Evolutionary conservation across 1,140 invertebrate species (phyloP), one percentile per base, ranked within the genome.

Genomic region (Microplitis mediator): DNA sequence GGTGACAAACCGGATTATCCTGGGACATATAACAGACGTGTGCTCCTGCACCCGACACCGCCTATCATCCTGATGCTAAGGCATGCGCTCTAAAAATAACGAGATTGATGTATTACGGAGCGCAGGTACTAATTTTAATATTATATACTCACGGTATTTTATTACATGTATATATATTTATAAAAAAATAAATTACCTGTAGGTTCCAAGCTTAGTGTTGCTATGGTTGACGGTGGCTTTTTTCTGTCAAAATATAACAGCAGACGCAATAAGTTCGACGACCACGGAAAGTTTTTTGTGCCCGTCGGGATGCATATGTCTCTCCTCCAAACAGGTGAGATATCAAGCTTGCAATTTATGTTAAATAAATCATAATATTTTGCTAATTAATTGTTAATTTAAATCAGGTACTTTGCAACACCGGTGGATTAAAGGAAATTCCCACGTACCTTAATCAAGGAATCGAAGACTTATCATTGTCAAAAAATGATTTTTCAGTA

Each of bases 391-490:
- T 23, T 23, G 23, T 23, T 23, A 1, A 23, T 23, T 23, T 23
- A 23, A 23, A 23, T 23, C 88, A 95, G 94, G 93, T 95, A 62
- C 89, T 95, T 74, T 95, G 94, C 89, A 95, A 95, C 87, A 94
- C 93, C 66, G 94, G 93, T 70, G 91, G 92, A 39, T 85, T 95
- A 72, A 89, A 90, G 56, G 93, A 93, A 76, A 94, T 95, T 63
- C 94, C 94, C 35, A 89, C 92, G 16, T 89, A 89, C 34, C 85
- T 95, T 63, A 92, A 93, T 8, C 78, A 89, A 0, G 91, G 90
- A 34, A 92, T 95, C 61, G 93, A 94, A 82, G 93, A 95, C 79
- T 83, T 95, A 62, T 94, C 93, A 0, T 80, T 95, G 64, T 94
- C 93, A 50, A 93, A 94, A 79, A 95, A 95, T 83, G 90, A 94